Percentiles rank a stretch among this genome's conserved stretches.
These are phyloP conservation scores for Theodoxus fluviatilis DNA, from an alignment of 2,888 invertebrate genomes.

Conservation along the genomic window DNA sequence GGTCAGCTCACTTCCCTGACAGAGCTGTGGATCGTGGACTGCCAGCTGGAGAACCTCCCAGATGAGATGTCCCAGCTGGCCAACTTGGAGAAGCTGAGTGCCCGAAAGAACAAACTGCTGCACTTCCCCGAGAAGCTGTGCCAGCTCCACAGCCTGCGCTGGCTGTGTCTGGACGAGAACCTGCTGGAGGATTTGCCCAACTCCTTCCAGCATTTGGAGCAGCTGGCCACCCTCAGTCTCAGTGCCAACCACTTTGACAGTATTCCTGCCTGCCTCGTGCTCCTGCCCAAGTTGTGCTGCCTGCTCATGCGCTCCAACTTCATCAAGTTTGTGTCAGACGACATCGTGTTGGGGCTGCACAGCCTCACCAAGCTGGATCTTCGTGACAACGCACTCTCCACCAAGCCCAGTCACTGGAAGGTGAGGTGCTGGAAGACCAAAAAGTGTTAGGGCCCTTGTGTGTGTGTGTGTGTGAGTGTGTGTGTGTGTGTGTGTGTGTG, in stretches of 20 bases:
- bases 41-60: conserved; percentile 52
- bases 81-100: conserved; percentile 50
- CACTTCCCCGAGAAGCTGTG: conserved; percentile 50
- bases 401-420: conserved; percentile 60
- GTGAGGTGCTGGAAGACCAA: too few relatives aligned
- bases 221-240: conserved; percentile 53
- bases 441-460: too few relatives aligned
- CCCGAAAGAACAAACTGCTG: conserved; percentile 48
- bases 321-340: conserved; percentile 49
- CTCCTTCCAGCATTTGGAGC: conserved; percentile 40
- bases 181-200: conserved; percentile 46
- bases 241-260: conserved; percentile 50
- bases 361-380: conserved; percentile 59
- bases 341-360: conserved; percentile 52
- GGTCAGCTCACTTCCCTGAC: conserved; percentile 48
- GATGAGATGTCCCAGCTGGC: conserved; percentile 48
- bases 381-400: conserved; percentile 51
- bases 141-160: conserved; percentile 45
- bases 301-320: conserved; percentile 50
- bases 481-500: too few relatives aligned
- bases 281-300: conserved; percentile 42
- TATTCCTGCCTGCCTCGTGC: conserved; percentile 50
- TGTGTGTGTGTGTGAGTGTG: too few relatives aligned
- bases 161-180: conserved; percentile 61
- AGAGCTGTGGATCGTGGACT: conserved; percentile 57